Base-by-base conservation (phyloP, 2,888 invertebrate species). In the Erebia aethiops region DNA sequence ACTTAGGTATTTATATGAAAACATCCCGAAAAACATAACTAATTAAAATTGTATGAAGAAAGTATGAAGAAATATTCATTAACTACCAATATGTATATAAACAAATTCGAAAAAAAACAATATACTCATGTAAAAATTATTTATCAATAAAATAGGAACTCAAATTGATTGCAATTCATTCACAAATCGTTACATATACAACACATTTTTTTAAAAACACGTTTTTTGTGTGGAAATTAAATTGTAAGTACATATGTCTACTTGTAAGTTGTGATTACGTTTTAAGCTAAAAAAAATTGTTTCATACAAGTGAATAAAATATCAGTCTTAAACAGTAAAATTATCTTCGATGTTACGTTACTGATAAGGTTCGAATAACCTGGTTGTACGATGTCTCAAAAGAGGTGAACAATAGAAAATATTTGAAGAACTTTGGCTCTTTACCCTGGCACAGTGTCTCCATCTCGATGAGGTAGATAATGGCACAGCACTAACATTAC, bases 111-210 rank as follows among this genome's bases (percentile, higher is more conserved):
- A 83, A 77, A 74, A 82, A 86, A 83, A 86, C 83, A 77, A 78
- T 75, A 73, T 46, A 72, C n/a, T n/a, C 16, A 87, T 87, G 80
- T 77, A 81, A 82, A 82, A 83, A 62, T 26, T 62, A 67, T 81
- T 75, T 79, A 82, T 81, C 81, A 85, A 84, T 82, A 86, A 81
- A 91, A 90, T 92, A 93, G 92, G 93, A 93, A 93, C 93, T 92
- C 80, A 92, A 87, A 87, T 84, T 77, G 78, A 92, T 92, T 92
- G 92, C 92, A 84, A 81, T 82, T 78, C 75, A 77, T 64, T 57
- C 26, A 57, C 26, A 57, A 57, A 35, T 35, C 35, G 7, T 5
- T 35, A 26, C 26, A 1, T 35, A 35, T 7, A 35, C 35, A 35
- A 7, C 35, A 35, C 35, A 35, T 35, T 35, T 35, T 7, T 7